Evolutionary conservation across 2,113 vertebrate species (phyloP).

Genomic region (Phainopepla nitens): DNA sequence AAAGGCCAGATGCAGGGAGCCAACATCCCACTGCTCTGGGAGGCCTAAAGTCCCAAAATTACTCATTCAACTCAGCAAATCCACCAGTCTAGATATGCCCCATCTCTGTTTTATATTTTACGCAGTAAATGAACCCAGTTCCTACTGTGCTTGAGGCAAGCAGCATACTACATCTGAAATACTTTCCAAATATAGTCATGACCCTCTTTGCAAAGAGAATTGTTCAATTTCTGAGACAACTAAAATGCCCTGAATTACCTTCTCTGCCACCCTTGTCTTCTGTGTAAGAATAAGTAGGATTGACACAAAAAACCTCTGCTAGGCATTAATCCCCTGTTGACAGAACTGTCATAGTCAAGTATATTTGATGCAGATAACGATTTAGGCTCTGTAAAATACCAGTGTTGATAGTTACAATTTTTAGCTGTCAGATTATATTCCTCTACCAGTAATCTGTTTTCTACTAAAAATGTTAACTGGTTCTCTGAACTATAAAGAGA

Average conservation of each 20-base stretch:
- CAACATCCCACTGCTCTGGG: not conserved
- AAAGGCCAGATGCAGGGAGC: not conserved
- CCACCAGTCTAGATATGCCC: not conserved
- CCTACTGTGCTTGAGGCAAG: not conserved
- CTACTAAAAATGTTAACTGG: constrained; percentile 11
- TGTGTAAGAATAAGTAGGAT: not conserved
- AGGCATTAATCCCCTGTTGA: not conserved
- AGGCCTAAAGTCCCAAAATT: not conserved
- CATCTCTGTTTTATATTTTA: not conserved
- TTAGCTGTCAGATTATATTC: constrained; percentile 12
- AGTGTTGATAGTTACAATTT: not conserved
- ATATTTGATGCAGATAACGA: not conserved
- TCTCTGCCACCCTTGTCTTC: not conserved
- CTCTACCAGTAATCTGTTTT: not conserved
- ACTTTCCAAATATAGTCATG: not conserved
- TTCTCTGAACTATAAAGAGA: not conserved
- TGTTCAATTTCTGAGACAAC: not conserved
- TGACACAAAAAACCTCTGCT: not conserved
- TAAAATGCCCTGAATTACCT: not conserved
- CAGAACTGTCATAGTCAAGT: not conserved
- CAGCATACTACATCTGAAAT: not conserved
- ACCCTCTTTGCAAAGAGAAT: not conserved
- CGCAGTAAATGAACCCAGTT: not conserved
- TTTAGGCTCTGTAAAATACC: not conserved
- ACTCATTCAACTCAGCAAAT: not conserved